Percentiles rank a stretch among this genome's conserved stretches.
These are phyloP conservation scores for Drymonia ruficornis DNA, from an alignment of 2,888 invertebrate species.

Conservation along the genomic window DNA sequence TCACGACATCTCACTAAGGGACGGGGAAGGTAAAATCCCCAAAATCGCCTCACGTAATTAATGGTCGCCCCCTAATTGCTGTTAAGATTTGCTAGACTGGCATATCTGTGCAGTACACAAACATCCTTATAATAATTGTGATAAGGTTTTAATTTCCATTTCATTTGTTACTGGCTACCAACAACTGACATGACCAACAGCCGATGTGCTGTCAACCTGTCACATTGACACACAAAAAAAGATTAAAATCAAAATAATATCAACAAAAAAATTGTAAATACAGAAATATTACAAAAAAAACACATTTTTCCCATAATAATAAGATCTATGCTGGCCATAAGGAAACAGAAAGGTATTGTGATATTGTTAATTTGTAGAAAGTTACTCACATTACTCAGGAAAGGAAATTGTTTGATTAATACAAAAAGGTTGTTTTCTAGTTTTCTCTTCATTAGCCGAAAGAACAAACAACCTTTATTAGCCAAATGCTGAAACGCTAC, in stretches of 20 bases:
- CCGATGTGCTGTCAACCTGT: slow-evolving; percentile 12
- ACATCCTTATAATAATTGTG: background rate
- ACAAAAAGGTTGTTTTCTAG: too few species aligned
- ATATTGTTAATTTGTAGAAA: background rate
- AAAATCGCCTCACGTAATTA: too few species aligned
- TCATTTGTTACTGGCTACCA: slow-evolving; percentile 18
- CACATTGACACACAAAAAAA: slow-evolving; percentile 6
- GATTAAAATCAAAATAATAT: slow-evolving; percentile 9
- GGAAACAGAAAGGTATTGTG: background rate
- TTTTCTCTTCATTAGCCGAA: too few species aligned
- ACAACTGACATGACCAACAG: slow-evolving; percentile 15
- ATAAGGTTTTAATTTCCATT: background rate
- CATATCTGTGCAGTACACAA: background rate
- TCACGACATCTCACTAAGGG: too few species aligned
- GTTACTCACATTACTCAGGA: slow-evolving; percentile 1
- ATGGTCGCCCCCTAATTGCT: too few species aligned
- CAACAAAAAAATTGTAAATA: slow-evolving; percentile 9
- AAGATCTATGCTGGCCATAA: background rate
- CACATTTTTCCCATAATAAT: background rate
- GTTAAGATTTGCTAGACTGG: background rate
- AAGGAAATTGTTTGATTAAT: too few species aligned
- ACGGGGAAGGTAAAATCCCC: too few species aligned
- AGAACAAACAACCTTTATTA: too few species aligned
- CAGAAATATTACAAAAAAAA: background rate
- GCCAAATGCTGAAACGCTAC: too few species aligned